Conservation (phyloP, 2,113 vertebrate genomes). For the Brachyhypopomus occidentalis region DNA sequence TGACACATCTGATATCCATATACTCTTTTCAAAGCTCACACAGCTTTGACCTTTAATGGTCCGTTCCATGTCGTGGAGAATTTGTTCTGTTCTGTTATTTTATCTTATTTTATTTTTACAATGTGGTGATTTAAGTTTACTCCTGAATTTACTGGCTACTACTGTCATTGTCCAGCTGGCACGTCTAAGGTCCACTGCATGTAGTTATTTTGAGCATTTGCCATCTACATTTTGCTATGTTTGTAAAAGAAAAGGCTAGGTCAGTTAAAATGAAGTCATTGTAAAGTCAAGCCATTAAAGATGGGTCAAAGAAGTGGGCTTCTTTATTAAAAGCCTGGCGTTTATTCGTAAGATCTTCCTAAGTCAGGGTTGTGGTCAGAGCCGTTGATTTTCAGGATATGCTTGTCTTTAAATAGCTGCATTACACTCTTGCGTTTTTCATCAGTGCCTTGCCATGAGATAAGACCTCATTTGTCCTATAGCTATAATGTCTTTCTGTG, state of each 20-base stretch:
- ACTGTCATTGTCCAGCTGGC: conserved; percentile 21
- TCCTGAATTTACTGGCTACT: not conserved
- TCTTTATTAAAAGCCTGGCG: conserved; percentile 25
- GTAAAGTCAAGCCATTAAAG: conserved; percentile 62
- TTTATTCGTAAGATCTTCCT: conserved; percentile 41
- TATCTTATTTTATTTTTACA: not conserved
- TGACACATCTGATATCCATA: conserved; percentile 29
- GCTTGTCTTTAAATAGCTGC: conserved; percentile 27
- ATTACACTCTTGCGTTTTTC: conserved; percentile 9
- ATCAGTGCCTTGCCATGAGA: not conserved
- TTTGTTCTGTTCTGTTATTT: conserved; percentile 27
- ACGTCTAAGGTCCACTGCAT: conserved; percentile 40
- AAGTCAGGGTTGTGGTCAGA: conserved; percentile 46
- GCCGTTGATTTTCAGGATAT: conserved; percentile 36
- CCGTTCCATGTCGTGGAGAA: not conserved
- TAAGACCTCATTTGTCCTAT: not conserved
- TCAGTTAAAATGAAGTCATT: conserved; percentile 52
- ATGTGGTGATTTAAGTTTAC: conserved; percentile 14
- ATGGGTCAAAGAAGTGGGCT: conserved; percentile 51
- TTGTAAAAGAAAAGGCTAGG: conserved; percentile 42
- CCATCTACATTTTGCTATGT: conserved; percentile 16
- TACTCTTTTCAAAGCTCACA: not conserved
- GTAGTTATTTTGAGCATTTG: conserved; percentile 54
- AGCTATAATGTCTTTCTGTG: not conserved
- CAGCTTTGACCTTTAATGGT: not conserved